Conservation (phyloP, 2,113 vertebrate species). For the Equus quagga region DNA sequence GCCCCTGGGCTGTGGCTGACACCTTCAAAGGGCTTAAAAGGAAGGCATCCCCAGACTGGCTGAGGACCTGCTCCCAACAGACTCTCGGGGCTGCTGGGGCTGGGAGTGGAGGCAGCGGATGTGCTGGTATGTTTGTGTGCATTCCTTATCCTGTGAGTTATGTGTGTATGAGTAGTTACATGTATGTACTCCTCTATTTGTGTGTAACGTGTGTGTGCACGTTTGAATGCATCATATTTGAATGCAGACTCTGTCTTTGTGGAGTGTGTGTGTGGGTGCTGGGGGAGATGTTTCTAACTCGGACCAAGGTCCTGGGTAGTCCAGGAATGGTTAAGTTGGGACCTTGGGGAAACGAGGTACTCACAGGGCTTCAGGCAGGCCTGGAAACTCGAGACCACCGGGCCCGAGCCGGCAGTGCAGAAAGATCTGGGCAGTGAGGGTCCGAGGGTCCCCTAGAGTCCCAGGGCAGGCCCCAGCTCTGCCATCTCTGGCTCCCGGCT, state of each 20-base stretch:
- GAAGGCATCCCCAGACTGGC: conserved; percentile 21
- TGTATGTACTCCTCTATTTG: not conserved
- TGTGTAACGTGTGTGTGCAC: not conserved
- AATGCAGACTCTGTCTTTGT: not conserved
- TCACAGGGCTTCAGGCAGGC: not conserved
- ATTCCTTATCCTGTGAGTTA: conserved; percentile 15
- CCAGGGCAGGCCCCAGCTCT: not conserved
- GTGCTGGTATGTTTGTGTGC: not conserved
- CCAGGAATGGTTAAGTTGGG: not conserved
- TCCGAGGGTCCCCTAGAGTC: not conserved
- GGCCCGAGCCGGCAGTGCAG: not conserved
- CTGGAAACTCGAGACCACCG: not conserved
- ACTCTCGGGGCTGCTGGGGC: not conserved
- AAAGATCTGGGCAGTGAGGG: not conserved
- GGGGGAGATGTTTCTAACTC: not conserved
- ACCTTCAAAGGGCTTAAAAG: conserved; percentile 73
- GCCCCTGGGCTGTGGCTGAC: conserved; percentile 39
- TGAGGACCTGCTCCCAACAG: not conserved
- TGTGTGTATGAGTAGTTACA: not conserved
- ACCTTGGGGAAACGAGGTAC: not conserved
- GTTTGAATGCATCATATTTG: not conserved
- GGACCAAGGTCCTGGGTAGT: not conserved
- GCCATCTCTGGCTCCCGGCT: not conserved
- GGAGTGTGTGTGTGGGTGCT: not conserved
- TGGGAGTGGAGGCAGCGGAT: not conserved